Base-by-base conservation (phyloP, 2,797 vertebrate genomes). In the Gymnopithys bicolor region DNA sequence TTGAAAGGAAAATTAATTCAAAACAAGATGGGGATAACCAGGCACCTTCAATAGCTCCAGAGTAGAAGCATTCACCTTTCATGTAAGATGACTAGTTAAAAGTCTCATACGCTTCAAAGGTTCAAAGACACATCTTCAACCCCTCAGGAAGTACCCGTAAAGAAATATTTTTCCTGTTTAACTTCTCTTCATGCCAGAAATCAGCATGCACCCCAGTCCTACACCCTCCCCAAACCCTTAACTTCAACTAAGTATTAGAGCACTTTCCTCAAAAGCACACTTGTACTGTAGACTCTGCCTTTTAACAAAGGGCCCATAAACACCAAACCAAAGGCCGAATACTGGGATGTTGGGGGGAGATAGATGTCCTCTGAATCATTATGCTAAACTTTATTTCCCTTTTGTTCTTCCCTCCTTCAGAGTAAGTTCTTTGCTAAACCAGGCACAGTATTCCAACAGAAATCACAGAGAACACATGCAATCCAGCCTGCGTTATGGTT, bases 1-100 rank as follows among this genome's bases (percentile, higher is more conserved):
- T n/a, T 66, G 69, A 84, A 88, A 90, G 14, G 23, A 90, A 93
- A 90, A 90, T 33, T 66, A 88, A 77, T 77, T 85, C 23, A 63
- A 86, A 84, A 66, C 4, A 39, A 86, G 45, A 73, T 63, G n/a
- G 30, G 39, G 28, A 89, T n/a, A 90, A 60, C 32, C 37, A 77
- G 16, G 16, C 35, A 86, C 27, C 66, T 87, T 75, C 58, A 74
- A 53, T 0, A 30, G 68, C 46, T 91, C 53, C 46, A 84, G 35
- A 81, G 46, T 13, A 77, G 56, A 24, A 35, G 5, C 2, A 0
- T 9, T 80, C 43, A 60, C 19, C 60, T 83, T 78, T 63, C 15
- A 70, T 25, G 10, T 3, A 56, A 56, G 16, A 53, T 4, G 9
- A 79, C 10, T n/a, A 59, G 13, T 56, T 76, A 35, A 68, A 94